Percentiles rank a stretch among this genome's conserved stretches.
These are phyloP conservation scores for Drosophila gunungcola DNA, from an alignment of 1,140 invertebrate genomes.

Conservation along the genomic window DNA sequence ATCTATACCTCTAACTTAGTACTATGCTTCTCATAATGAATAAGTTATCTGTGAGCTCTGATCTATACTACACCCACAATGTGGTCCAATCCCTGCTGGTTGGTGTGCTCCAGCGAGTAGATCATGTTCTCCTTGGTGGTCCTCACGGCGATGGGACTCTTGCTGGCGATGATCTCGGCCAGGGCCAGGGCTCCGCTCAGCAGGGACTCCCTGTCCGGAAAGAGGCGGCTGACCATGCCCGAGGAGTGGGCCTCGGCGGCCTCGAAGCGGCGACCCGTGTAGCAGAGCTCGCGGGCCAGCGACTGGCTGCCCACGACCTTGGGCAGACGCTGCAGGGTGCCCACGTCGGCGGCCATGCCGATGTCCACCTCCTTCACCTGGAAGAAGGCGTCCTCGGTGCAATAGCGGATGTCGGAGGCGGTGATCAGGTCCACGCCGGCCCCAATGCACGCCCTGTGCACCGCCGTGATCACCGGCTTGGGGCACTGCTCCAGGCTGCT, in stretches of 20 bases:
- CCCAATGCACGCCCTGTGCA: conserved; percentile 96
- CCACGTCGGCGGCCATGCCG: conserved; percentile 97
- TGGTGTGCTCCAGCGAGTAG: conserved; percentile 94
- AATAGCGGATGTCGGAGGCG: conserved; percentile 96
- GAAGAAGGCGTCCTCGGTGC: conserved; percentile 96
- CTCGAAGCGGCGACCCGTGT: conserved; percentile 92
- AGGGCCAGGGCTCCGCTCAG: conserved; percentile 89
- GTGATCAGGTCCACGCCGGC: conserved; percentile 95
- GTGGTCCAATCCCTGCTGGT: conserved; percentile 93
- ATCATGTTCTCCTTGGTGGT: conserved; percentile 93
- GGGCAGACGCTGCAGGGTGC: conserved; percentile 96
- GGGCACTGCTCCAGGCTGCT: conserved; percentile 90
- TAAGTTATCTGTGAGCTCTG: too few species aligned
- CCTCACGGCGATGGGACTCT: conserved; percentile 98
- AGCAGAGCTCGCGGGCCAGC: conserved; percentile 93
- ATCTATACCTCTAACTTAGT: too few species aligned
- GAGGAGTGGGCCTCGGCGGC: conserved; percentile 91
- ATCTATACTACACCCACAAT: conserved; percentile 88
- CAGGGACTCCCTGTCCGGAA: conserved; percentile 85
- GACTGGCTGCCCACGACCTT: conserved; percentile 96
- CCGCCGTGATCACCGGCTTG: conserved; percentile 95
- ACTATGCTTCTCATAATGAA: too few species aligned
- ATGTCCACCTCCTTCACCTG: conserved; percentile 94
- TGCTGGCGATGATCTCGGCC: conserved; percentile 92
- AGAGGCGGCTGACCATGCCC: conserved; percentile 90